phyloP scores from a whole-genome alignment of 1,140 invertebrate species.

The Battus philenor region DNA sequence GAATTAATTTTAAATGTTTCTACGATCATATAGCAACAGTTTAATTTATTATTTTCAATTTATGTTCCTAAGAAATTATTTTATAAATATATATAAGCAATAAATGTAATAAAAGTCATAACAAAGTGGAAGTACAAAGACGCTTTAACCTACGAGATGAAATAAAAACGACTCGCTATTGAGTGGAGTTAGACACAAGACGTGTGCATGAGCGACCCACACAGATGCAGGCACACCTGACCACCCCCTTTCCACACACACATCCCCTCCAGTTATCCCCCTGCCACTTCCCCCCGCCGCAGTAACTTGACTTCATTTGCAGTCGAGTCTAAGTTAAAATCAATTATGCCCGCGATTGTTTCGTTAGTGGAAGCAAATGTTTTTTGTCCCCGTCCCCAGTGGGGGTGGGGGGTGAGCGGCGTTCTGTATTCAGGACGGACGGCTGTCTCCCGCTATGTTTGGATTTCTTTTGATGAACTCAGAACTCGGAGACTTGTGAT shows the following conservation, averaged over 20 bases:
- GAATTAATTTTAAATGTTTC: too few relatives aligned
- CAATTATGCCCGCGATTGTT: slow-evolving; percentile 65
- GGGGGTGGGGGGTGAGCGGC: background rate
- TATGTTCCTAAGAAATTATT: too few relatives aligned
- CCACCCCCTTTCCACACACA: background rate
- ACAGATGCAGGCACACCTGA: slow-evolving; percentile 5
- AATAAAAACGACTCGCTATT: too few relatives aligned
- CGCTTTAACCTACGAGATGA: too few relatives aligned
- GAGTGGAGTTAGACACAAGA: background rate
- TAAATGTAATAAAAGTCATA: too few relatives aligned
- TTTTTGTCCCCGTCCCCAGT: slow-evolving; percentile 34
- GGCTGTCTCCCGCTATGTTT: slow-evolving; percentile 28
- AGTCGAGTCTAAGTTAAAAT: slow-evolving; percentile 55
- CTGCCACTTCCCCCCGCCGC: slow-evolving; percentile 16
- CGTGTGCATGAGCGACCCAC: background rate
- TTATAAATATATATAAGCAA: too few relatives aligned
- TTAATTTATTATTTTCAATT: too few relatives aligned
- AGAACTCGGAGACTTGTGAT: slow-evolving; percentile 34
- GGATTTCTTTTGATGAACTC: slow-evolving; percentile 43
- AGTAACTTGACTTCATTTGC: slow-evolving; percentile 46
- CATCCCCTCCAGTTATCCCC: slow-evolving; percentile 1
- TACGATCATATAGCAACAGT: too few relatives aligned
- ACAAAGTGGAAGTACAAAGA: too few relatives aligned
- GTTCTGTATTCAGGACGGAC: slow-evolving; percentile 36
- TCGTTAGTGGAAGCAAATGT: slow-evolving; percentile 53